Evolutionary conservation across 92 coral and sea anemone species (phyloP), one percentile per base, ranked within the genome.

Genomic region (Siderastrea siderea): DNA sequence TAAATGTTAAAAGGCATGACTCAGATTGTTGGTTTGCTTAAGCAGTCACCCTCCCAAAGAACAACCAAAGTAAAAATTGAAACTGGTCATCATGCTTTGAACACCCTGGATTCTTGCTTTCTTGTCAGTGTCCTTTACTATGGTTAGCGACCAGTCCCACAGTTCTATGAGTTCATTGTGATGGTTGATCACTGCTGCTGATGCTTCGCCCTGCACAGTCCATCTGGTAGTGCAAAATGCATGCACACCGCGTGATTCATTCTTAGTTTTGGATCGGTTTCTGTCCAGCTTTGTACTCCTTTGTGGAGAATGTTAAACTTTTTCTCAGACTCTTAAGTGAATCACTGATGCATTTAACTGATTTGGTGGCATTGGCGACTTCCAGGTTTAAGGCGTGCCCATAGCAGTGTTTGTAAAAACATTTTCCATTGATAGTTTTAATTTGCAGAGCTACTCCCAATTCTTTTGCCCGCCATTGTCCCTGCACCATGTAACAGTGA

Each of bases 171-270:
- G 93, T 50, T 85, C 90, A 52, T 67, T 78, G 75, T 90, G 93
- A 64, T 90, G 78, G 74, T 90, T 71, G 52, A 78, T 57, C 47
- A 88, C 92, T 68, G 90, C 79, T 82, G 84, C 89, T 49, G 68
- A 73, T 44, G 91, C 89, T 77, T 91, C 82, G 15, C 94, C 88
- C 12, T 84, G 91, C n/a, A 87, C 83, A 66, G 88, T 86, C 91
- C 91, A 91, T 81, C 94, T 76, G 68, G 91, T 87, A 19, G 91
- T 61, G 84, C 88, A 91, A 70, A 91, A 76, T 26, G 88, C 83
- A 77, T 91, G 94, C 16, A 91, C 91, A 55, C 91, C 87, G 2
- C 66, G 2, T 61, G n/a, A 61, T 17, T 61, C 66, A 61, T 61
- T 61, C 66, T 61, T 61, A 17, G n/a, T 61, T 61, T 61, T 3